phyloP scores from a whole-genome alignment of 2,888 invertebrate genomes.

The Scelioninae gen. 2 region DNA sequence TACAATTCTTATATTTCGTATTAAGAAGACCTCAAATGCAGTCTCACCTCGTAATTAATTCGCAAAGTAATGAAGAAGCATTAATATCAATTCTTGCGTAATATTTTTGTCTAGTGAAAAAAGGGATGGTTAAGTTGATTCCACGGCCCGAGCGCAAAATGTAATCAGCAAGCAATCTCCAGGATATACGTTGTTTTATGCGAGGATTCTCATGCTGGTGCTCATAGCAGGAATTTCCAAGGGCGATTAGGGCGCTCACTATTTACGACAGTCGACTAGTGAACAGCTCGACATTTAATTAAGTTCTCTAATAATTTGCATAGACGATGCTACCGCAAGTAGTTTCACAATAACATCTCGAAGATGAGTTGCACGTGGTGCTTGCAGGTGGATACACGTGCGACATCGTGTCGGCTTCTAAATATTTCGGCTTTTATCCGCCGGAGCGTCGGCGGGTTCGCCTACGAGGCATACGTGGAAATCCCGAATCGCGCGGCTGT shows the following conservation, averaged over 20 bases:
- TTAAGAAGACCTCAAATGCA: too few species aligned
- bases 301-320: slow-evolving; percentile 72
- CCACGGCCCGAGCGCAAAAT: slow-evolving; percentile 39
- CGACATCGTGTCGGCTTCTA: slow-evolving; percentile 49
- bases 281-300: slow-evolving; percentile 69
- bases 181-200: slow-evolving; percentile 56
- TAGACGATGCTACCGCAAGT: slow-evolving; percentile 58
- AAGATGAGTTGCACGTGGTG: slow-evolving; percentile 68
- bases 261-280: slow-evolving; percentile 62
- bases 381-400: slow-evolving; percentile 62
- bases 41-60: not conserved
- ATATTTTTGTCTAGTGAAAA: not conserved
- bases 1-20: too few species aligned
- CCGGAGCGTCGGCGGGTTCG: slow-evolving; percentile 12
- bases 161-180: slow-evolving; percentile 53
- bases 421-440: slow-evolving; percentile 54
- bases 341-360: slow-evolving; percentile 69
- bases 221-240: slow-evolving; percentile 54
- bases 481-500: too few species aligned
- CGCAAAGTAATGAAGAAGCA: not conserved
- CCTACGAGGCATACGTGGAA: slow-evolving; percentile 25
- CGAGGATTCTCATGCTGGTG: slow-evolving; percentile 49
- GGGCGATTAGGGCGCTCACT: slow-evolving; percentile 62
- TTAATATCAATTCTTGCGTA: slow-evolving; percentile 8
- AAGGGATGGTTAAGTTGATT: slow-evolving; percentile 19